These are phyloP conservation scores for Pipistrellus pipistrellus DNA, from an alignment of 2,797 vertebrate genomes.

Conservation along the genomic window DNA sequence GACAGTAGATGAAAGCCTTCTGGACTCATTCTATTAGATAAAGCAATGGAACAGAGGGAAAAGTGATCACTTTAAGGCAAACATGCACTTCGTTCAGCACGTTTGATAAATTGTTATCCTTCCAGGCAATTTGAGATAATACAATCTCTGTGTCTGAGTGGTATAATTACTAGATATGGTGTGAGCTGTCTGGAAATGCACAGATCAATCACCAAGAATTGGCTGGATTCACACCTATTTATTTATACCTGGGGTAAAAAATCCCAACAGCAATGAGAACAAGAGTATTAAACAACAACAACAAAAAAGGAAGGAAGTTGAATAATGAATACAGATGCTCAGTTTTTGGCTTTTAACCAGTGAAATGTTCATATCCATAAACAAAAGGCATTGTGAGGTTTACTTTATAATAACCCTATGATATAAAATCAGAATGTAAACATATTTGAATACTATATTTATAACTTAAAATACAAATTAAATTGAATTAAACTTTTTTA, in stretches of 20 bases:
- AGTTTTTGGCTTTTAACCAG: background rate
- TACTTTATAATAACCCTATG: background rate
- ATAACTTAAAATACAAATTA: constrained; percentile 21
- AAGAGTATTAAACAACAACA: background rate
- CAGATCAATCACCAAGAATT: constrained; percentile 76
- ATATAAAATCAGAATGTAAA: background rate
- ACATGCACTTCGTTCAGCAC: constrained; percentile 80
- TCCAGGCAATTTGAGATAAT: constrained; percentile 85
- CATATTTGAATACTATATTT: background rate
- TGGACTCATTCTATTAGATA: constrained; percentile 80
- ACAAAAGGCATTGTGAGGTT: background rate
- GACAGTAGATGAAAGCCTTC: constrained; percentile 72
- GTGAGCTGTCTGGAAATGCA: constrained; percentile 78
- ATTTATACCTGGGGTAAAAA: background rate
- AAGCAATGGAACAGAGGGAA: constrained; percentile 78
- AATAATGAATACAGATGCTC: background rate
- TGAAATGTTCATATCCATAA: background rate
- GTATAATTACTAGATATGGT: constrained; percentile 82
- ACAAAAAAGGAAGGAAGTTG: background rate
- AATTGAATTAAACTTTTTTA: background rate
- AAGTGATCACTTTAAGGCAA: constrained; percentile 72
- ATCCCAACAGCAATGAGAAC: background rate
- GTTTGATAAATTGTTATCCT: constrained; percentile 86
- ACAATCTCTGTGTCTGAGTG: constrained; percentile 82
- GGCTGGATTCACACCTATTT: constrained; percentile 40